Conservation (phyloP, 1,140 invertebrate species). For the Drosophila mayri region DNA sequence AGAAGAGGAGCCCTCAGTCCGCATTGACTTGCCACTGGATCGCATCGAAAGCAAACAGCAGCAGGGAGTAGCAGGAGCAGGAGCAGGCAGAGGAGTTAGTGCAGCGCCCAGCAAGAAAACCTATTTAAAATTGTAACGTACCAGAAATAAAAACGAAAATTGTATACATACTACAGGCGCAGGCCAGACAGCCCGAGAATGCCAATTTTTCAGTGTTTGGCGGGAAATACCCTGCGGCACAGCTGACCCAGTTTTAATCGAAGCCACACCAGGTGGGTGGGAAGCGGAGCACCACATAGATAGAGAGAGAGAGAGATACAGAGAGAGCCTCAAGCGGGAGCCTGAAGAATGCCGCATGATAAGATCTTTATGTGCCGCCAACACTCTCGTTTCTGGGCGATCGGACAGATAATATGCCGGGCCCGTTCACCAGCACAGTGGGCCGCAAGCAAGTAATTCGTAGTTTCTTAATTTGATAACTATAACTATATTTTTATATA, state of each 20-base stretch:
- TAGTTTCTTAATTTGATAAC: not conserved
- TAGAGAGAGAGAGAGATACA: not conserved
- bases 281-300: conserved; percentile 1
- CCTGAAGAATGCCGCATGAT: conserved; percentile 28
- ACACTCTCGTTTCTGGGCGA: conserved; percentile 19
- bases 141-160: conserved; percentile 42
- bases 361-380: conserved; percentile 32
- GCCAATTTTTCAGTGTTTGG: conserved; percentile 21
- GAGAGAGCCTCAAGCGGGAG: not conserved
- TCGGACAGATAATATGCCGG: conserved; percentile 16
- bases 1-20: conserved; percentile 20
- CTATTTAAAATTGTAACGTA: conserved; percentile 51
- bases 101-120: conserved; percentile 24
- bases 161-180: conserved; percentile 18
- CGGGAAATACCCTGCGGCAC: conserved; percentile 23
- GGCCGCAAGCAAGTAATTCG: no score
- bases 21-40: conserved; percentile 33
- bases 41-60: conserved; percentile 7
- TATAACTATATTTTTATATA: not conserved
- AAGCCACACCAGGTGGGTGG: conserved; percentile 36
- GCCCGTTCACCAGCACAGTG: no score
- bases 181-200: conserved; percentile 14
- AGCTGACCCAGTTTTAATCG: conserved; percentile 21
- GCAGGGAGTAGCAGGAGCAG: not conserved
- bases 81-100: conserved; percentile 1